Evolutionary conservation across 1,140 invertebrate species (phyloP), one percentile per base, ranked within the genome.

Genomic region (Drosophila jambulina): DNA sequence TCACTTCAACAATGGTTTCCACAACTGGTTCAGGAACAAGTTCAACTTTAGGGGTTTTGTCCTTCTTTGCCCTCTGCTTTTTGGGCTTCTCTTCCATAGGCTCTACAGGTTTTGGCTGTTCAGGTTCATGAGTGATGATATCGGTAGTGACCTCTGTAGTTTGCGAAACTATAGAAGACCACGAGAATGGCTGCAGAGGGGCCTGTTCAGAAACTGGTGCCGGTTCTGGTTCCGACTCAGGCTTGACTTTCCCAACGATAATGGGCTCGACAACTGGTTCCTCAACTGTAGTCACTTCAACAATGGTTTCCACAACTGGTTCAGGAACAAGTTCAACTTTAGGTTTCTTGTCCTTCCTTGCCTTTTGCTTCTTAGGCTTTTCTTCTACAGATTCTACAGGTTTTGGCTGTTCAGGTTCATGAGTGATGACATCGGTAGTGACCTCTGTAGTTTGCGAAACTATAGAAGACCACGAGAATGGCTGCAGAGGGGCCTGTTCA

Each of bases 21-120:
- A n/a, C 45, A 10, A 46, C 45, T 7, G 62, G 45, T n/a, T 63
- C 45, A 15, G 54, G n/a, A 15, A 43, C 15, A 12, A 5, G 8
- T 2, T 19, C 23, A 5, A 8, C 6, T 19, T 79, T 60, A 0
- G 49, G 4, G 48, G 75, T 82, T n/a, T 60, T 53, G 1, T 82
- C 75, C 23, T 83, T 76, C 51, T 79, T 84, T 1, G 58, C 1
- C 45, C 80, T 83, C 17, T 64, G 71, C n/a, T 77, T 71, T 3
- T 38, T 67, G 0, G 34, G 49, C 6, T 57, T 58, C 19, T 43
- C 61, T 32, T 63, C 60, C 10, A 10, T 19, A 8, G 32, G 23
- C 27, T 32, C 57, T n/a, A 3, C 12, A 12, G 17, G 17, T 23
- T 23, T 64, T 13, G 15, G 12, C 21, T 34, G 21, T 19, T 71